phyloP scores from a whole-genome alignment of 2,797 vertebrate genomes.

The Acipenser transmontanus region DNA sequence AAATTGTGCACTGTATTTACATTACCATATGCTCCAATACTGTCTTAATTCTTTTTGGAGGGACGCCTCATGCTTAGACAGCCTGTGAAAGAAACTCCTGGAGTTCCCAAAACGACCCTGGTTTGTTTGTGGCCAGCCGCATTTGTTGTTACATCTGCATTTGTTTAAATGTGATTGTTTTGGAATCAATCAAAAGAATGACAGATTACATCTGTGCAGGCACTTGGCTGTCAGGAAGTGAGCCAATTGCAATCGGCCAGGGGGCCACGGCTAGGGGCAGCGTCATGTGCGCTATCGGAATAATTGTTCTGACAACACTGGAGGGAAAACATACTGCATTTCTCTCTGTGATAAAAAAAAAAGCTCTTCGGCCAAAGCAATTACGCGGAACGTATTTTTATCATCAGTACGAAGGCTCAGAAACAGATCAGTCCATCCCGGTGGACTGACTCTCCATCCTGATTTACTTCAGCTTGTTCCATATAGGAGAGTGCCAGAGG shows the following conservation, averaged over 20 bases:
- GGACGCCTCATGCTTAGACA: not conserved
- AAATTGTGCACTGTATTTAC: not conserved
- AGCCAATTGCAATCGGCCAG: not conserved
- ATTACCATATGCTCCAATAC: not conserved
- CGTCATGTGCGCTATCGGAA: not conserved
- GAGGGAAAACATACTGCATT: not conserved
- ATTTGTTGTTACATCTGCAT: constrained; percentile 4
- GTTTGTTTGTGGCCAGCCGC: not conserved
- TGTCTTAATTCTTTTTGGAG: not conserved
- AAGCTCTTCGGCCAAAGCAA: too few species aligned
- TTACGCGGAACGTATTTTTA: not conserved
- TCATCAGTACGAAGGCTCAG: not conserved
- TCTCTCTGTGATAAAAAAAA: too few species aligned
- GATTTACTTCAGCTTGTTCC: not conserved
- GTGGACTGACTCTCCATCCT: not conserved
- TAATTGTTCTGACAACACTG: not conserved
- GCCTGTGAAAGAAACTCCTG: not conserved
- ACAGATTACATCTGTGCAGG: not conserved
- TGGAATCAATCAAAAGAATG: not conserved
- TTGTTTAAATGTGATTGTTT: constrained; percentile 8
- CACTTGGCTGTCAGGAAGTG: not conserved
- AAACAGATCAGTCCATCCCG: not conserved
- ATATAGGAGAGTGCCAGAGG: not conserved
- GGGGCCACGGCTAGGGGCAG: not conserved
- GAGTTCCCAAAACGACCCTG: not conserved